These are phyloP conservation scores for Acestrorhynchus altus DNA, from an alignment of 2,797 vertebrate genomes.

Conservation along the genomic window DNA sequence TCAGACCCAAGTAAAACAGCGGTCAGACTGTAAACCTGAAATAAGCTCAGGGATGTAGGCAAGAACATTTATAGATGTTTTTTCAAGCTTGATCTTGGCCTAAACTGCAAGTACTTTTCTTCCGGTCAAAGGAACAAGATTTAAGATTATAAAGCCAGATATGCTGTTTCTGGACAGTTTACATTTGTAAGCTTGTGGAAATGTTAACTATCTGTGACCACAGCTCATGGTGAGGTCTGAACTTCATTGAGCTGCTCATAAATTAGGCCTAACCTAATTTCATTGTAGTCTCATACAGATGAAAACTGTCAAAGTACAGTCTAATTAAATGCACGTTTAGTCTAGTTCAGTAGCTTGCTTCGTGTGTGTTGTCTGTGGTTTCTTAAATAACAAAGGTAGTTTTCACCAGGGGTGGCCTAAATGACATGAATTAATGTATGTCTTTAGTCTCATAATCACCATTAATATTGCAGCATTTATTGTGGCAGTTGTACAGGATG, in stretches of 20 bases:
- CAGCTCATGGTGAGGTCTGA: neutral
- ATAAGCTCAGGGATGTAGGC: slow-evolving; percentile 7
- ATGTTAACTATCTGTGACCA: neutral
- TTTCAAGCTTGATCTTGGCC: slow-evolving; percentile 9
- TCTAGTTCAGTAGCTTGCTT: neutral
- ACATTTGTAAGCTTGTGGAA: neutral
- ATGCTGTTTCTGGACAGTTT: neutral
- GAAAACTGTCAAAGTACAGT: neutral
- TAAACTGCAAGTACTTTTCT: neutral
- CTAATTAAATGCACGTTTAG: neutral
- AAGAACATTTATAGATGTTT: slow-evolving; percentile 19
- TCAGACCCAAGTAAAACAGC: slow-evolving; percentile 11
- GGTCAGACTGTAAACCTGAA: slow-evolving; percentile 3
- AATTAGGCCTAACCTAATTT: neutral
- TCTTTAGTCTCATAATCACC: no score
- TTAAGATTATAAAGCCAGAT: slow-evolving; percentile 1
- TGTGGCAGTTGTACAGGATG: no score
- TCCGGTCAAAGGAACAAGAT: neutral
- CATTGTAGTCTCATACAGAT: neutral
- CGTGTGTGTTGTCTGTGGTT: neutral
- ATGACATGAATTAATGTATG: no score
- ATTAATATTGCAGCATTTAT: no score
- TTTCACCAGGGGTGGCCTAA: neutral
- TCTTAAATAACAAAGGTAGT: neutral
- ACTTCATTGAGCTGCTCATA: neutral